phyloP scores from a whole-genome alignment of 1,140 invertebrate species.

The Pomacea maculata region DNA sequence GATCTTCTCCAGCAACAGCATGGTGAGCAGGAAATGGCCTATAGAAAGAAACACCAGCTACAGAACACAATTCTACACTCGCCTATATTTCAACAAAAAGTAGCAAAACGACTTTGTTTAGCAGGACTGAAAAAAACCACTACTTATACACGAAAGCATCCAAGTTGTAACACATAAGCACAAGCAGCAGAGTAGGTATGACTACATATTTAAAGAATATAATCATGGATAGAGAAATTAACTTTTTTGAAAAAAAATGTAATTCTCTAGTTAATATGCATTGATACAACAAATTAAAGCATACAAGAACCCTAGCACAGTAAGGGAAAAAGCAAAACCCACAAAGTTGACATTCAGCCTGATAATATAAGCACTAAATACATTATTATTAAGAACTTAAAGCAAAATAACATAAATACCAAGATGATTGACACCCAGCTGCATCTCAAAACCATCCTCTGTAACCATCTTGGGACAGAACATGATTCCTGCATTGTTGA shows the following conservation, averaged over 20 bases:
- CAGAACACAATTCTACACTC: neutral
- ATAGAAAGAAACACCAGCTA: slow-evolving; percentile 23
- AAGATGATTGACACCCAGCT: slow-evolving; percentile 67
- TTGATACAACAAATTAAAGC: neutral
- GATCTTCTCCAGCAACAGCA: slow-evolving; percentile 77
- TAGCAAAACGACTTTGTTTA: too few species aligned
- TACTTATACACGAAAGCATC: too few species aligned
- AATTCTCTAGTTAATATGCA: too few species aligned
- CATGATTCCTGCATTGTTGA: slow-evolving; percentile 85
- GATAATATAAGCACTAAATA: too few species aligned
- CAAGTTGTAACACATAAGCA: too few species aligned
- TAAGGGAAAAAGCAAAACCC: neutral
- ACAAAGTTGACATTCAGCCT: too few species aligned
- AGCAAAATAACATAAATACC: slow-evolving; percentile 35
- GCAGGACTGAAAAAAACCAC: too few species aligned
- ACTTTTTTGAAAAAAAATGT: too few species aligned
- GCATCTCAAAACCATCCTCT: slow-evolving; percentile 67
- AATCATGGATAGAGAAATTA: too few species aligned
- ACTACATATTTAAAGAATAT: too few species aligned
- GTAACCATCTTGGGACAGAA: slow-evolving; percentile 52
- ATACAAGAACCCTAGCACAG: neutral
- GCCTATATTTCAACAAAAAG: neutral
- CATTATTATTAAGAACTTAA: neutral
- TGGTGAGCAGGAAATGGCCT: slow-evolving; percentile 74
- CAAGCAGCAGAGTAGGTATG: too few species aligned